A percentile compares a stretch with the other conserved stretches of the same genome.
phyloP scores from a whole-genome alignment of 2,113 vertebrate species.

The Motacilla tschutschensis region DNA sequence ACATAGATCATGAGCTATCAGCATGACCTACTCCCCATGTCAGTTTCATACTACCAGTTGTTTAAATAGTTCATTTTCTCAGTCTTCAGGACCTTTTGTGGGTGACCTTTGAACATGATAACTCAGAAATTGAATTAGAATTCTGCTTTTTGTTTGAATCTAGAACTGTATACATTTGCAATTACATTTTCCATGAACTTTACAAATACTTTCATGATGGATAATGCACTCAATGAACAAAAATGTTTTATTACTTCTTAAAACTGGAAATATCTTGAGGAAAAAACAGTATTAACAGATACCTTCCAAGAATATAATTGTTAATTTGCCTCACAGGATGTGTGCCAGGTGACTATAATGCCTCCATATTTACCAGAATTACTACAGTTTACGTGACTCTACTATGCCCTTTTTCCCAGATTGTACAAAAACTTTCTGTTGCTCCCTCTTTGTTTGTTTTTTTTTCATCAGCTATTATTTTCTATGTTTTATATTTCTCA shows the following conservation, averaged over 20 bases:
- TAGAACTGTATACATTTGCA: background rate
- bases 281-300: background rate
- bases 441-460: background rate
- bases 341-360: background rate
- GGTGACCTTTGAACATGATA: background rate
- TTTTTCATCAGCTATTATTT: fast-evolving
- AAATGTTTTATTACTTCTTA: background rate
- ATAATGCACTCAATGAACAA: background rate
- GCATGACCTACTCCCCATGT: background rate
- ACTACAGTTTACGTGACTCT: background rate
- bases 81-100: background rate
- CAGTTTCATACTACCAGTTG: background rate
- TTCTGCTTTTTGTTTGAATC: background rate
- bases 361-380: background rate
- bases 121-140: background rate
- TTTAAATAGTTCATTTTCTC: background rate
- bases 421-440: background rate
- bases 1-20: background rate
- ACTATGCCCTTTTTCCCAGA: background rate
- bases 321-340: background rate
- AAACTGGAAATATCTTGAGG: background rate
- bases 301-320: background rate
- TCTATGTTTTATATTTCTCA: background rate
- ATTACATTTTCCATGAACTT: background rate
- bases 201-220: background rate